These are phyloP conservation scores for Acipenser transmontanus DNA, from an alignment of 2,797 vertebrate species.

Conservation along the genomic window DNA sequence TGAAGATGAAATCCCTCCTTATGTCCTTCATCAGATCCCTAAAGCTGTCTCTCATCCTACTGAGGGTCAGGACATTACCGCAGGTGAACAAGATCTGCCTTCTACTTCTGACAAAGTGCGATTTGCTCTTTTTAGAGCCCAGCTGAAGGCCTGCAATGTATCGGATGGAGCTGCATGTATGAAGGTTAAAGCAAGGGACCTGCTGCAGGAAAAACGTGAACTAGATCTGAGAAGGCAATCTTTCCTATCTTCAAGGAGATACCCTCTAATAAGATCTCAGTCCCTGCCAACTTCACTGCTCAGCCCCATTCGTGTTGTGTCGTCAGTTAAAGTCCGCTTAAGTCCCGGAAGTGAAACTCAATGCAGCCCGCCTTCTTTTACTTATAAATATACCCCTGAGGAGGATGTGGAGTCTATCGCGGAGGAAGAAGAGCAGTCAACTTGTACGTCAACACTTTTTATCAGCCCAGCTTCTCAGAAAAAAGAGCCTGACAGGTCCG, in stretches of 20 bases:
- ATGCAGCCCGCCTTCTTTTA: constrained; percentile 72
- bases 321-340: constrained; percentile 81
- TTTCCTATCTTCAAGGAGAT: constrained; percentile 45
- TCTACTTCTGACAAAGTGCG: constrained; percentile 45
- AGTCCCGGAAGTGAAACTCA: constrained; percentile 63
- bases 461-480: constrained; percentile 51
- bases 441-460: constrained; percentile 62
- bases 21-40: constrained; percentile 67
- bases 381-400: constrained; percentile 64
- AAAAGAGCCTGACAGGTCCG: constrained; percentile 33
- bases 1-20: constrained; percentile 53
- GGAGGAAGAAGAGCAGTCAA: constrained; percentile 27
- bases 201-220: constrained; percentile 44
- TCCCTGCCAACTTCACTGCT: constrained; percentile 76
- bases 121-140: constrained; percentile 48
- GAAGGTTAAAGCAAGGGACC: constrained; percentile 53
- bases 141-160: constrained; percentile 40
- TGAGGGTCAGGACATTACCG: constrained; percentile 27
- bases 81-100: constrained; percentile 3
- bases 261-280: constrained; percentile 74
- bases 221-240: constrained; percentile 19
- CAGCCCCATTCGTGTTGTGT: constrained; percentile 75
- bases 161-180: constrained; percentile 43
- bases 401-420: constrained; percentile 35
- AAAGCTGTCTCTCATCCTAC: constrained; percentile 28